Evolutionary conservation across 2,888 invertebrate genomes (phyloP).

Genomic region (Pammene fasciana): DNA sequence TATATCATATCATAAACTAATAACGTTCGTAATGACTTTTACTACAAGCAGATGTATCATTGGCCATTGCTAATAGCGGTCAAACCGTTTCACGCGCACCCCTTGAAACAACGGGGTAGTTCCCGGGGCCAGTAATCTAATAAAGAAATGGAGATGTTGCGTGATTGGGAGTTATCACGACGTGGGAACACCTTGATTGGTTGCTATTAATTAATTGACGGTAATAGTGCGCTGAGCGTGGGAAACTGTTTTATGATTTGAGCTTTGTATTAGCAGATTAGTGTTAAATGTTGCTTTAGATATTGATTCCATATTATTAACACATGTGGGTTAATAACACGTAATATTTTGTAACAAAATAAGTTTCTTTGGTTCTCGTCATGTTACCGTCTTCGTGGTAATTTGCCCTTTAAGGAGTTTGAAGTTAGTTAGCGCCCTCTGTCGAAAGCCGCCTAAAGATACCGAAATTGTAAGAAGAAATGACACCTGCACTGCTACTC

Average conservation of each 20-base stretch:
- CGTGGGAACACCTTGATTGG: conserved; percentile 81
- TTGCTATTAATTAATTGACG: conserved; percentile 76
- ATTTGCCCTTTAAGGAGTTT: too few relatives aligned
- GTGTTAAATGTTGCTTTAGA: neutral
- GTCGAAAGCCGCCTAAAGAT: too few relatives aligned
- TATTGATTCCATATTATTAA: neutral
- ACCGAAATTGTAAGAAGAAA: too few relatives aligned
- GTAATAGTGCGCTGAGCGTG: conserved; percentile 65
- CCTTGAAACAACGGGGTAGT: conserved; percentile 75
- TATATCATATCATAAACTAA: too few relatives aligned
- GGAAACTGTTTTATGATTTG: conserved; percentile 56
- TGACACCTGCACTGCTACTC: too few relatives aligned
- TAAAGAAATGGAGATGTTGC: conserved; percentile 81
- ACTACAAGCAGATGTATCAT: conserved; percentile 53
- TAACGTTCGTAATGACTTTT: conserved; percentile 4
- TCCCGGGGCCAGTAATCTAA: conserved; percentile 64
- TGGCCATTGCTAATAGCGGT: conserved; percentile 65
- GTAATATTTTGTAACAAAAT: too few relatives aligned
- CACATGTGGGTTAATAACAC: too few relatives aligned
- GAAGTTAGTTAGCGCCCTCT: too few relatives aligned
- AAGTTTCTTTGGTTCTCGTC: too few relatives aligned
- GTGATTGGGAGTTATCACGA: conserved; percentile 80
- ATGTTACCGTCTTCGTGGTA: too few relatives aligned
- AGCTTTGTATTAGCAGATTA: conserved; percentile 37
- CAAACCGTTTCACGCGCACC: conserved; percentile 77